Percentiles rank a stretch among this genome's conserved stretches.
Conservation (phyloP, 2,797 vertebrate genomes). For the Cossypha caffra region DNA sequence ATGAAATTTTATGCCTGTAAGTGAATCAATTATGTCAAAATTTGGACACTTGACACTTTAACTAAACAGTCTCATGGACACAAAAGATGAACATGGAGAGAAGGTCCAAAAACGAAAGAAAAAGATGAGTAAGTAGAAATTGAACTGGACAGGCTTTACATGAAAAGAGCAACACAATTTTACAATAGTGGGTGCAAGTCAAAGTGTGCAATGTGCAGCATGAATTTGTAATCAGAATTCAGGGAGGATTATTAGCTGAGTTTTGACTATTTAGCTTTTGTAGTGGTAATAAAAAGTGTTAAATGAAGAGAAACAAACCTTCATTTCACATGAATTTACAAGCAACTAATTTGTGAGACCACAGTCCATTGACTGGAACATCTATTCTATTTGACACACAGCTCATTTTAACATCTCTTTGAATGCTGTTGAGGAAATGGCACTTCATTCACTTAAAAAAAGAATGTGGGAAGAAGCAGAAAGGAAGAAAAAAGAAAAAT, state of each 20-base stretch:
- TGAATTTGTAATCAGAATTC: neutral
- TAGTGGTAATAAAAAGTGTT: neutral
- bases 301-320: neutral
- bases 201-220: neutral
- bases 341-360: neutral
- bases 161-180: neutral
- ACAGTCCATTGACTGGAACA: neutral
- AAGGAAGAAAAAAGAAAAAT: neutral
- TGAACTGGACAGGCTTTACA: neutral
- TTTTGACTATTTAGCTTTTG: neutral
- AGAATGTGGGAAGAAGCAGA: neutral
- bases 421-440: neutral
- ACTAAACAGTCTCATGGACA: neutral
- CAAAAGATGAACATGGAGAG: neutral
- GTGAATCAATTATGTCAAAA: neutral
- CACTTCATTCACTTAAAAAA: neutral
- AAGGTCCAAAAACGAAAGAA: neutral
- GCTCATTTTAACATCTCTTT: neutral
- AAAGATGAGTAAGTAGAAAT: neutral
- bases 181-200: neutral
- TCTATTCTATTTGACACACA: neutral
- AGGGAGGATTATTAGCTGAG: neutral
- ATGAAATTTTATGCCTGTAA: neutral
- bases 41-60: neutral
- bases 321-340: neutral